phyloP scores from a whole-genome alignment of 2,113 vertebrate species.

The Eleginops maclovinus region DNA sequence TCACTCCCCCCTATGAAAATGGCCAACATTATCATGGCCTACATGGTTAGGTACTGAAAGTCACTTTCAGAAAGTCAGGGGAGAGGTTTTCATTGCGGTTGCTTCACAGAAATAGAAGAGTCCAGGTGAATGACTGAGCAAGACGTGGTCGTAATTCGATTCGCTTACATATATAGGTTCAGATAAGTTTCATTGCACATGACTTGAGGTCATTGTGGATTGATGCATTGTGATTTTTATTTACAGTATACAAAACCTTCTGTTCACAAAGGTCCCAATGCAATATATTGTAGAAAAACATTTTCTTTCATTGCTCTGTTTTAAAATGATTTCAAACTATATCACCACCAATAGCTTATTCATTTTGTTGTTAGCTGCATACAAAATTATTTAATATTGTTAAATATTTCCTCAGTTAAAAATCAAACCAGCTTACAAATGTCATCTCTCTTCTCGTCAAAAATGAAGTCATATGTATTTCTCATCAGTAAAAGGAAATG shows the following conservation, averaged over 20 bases:
- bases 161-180: conserved; percentile 44
- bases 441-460: background rate
- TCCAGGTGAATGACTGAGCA: conserved; percentile 52
- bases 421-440: background rate
- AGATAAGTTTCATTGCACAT: conserved; percentile 36
- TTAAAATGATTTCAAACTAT: background rate
- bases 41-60: conserved; percentile 80
- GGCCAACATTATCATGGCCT: conserved; percentile 80
- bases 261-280: background rate
- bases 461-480: background rate
- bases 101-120: conserved; percentile 52
- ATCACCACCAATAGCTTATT: background rate
- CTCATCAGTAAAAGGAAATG: background rate
- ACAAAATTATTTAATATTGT: background rate
- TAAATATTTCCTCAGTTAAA: background rate
- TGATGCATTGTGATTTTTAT: conserved; percentile 30
- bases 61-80: conserved; percentile 79
- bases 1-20: conserved; percentile 72
- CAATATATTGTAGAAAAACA: no score
- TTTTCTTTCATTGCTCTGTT: background rate
- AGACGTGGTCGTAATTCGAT: conserved; percentile 57
- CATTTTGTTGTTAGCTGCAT: background rate
- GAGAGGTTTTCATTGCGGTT: conserved; percentile 65
- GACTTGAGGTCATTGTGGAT: conserved; percentile 19
- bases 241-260: conserved; percentile 1